These are phyloP conservation scores for Habrosyne pyritoides DNA, from an alignment of 2,888 invertebrate genomes.

Conservation along the genomic window DNA sequence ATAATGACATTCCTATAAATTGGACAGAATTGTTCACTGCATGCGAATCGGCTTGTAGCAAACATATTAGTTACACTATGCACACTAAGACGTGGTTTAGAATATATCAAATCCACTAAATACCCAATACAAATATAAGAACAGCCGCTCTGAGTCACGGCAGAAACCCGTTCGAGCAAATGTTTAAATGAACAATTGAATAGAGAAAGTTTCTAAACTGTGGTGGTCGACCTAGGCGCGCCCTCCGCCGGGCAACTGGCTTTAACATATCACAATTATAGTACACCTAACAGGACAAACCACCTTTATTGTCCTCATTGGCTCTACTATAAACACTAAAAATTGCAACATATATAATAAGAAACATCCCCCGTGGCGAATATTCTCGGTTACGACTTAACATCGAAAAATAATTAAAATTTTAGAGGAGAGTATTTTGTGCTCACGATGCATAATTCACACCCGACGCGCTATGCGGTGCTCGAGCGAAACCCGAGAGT, in stretches of 20 bases:
- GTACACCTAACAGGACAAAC: conserved; percentile 53
- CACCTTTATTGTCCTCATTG: conserved; percentile 79
- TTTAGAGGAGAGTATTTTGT: conserved; percentile 74
- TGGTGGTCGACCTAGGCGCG: conserved; percentile 55
- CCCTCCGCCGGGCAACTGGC: conserved; percentile 39
- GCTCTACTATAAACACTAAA: conserved; percentile 69
- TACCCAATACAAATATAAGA: conserved; percentile 69
- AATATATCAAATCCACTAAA: conserved; percentile 78
- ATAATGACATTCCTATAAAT: conserved; percentile 78
- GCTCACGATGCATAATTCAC: conserved; percentile 52
- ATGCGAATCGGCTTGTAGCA: conserved; percentile 70
- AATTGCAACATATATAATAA: conserved; percentile 72
- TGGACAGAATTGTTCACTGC: conserved; percentile 72
- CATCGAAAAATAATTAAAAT: conserved; percentile 71
- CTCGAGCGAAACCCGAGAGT: neutral
- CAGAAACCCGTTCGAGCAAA: conserved; percentile 68
- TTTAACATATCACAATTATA: conserved; percentile 63
- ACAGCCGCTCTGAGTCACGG: conserved; percentile 59
- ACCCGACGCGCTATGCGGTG: neutral
- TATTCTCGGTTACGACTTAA: conserved; percentile 49
- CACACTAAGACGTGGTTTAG: conserved; percentile 76
- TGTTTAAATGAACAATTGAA: conserved; percentile 71
- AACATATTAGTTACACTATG: conserved; percentile 79
- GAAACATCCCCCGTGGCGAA: conserved; percentile 47
- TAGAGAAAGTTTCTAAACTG: conserved; percentile 63